Base-by-base conservation (phyloP, 2,113 vertebrate genomes). In the Oreochromis niloticus region DNA sequence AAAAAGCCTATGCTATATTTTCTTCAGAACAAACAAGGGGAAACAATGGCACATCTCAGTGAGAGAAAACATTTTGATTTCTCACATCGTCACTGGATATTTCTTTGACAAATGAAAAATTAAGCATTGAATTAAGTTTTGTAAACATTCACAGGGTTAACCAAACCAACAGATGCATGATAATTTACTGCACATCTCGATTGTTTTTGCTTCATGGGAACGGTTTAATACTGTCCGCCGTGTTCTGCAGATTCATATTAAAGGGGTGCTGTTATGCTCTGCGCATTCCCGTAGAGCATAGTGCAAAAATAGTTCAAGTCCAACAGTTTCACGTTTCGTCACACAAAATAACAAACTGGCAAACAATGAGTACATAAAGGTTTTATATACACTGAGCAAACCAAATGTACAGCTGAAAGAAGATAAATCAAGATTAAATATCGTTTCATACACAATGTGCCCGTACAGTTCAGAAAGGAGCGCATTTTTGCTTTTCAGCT, bases 221-320 rank as follows among this genome's bases (percentile, higher is more conserved):
- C 63, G 81, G 8, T 50, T 88, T 17, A 88, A 90, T 82, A 85
- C 87, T 84, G 61, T 87, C 87, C 6, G 2, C 83, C 4, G 61
- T 55, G 84, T 82, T 82, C 50, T 66, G 82, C 82, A 88, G 87
- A 75, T 92, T 95, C 89, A 91, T 85, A 85, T 96, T 97, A 96
- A 97, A 96, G 96, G 96, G 96, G 96, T 93, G 94, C 91, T 89
- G 41, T 92, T 61, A 56, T 81, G 89, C 93, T 94, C 89, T 46
- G 41, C 56, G 56, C 73, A 7, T 82, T 61, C 81, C 84, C 61
- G 10, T 59, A 90, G 92, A 95, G 93, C 90, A 93, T 95, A 95
- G 96, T 96, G 96, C 96, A 96, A 96, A 95, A 94, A 84, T 87
- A 90, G 81, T 94, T 94, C 88, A 94, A 92, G 94, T 95, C 91